Base-by-base conservation (phyloP, 92 coral and sea anemone species). In the Muricea muricata region DNA sequence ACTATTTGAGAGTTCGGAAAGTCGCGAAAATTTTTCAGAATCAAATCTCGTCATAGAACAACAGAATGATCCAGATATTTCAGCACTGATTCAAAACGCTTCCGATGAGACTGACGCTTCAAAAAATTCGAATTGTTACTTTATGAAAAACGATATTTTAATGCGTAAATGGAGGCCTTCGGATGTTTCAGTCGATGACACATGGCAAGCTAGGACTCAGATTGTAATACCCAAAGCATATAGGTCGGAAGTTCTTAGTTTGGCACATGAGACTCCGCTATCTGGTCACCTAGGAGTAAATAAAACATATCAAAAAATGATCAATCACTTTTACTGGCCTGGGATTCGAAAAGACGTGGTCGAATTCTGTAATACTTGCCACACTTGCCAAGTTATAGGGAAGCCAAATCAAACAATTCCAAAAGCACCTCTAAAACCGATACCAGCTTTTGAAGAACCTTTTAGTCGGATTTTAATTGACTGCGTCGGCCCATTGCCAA, bases 401-500 rank as follows among this genome's bases (percentile, higher is more conserved):
- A 87, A 77, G 56, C 82, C 93, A 13, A 75, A 81, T 67, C 90
- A 86, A 46, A 35, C 72, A 21, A 88, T 83, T 13, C 91, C 87
- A 12, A 84, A 88, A 61, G 94, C 91, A 7, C 90, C 90, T 61
- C 81, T 88, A 35, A 70, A 76, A 26, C 88, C 92, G 26, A 85
- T 85, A 17, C 89, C 88, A 12, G 90, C 90, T 8, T 46, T 91
- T 41, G 75, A 86, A 12, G 92, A 81, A 71, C 92, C 92, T 25
- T 88, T 91, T 34, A 87, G 86, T 58, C 58, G 74, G 32, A 65
- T 90, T 28, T 47, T 87, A 12, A 32, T 87, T 13, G 87, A 89
- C 65, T 89, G 84, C 13, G 89, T 89, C 55, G 92, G 92, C 1
- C 89, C 87, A 8, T 61, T 89, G 87, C 92, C 8, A 90, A 79